A percentile compares a stretch with the other conserved stretches of the same genome.
These are phyloP conservation scores for Onthophagus sagittarius DNA, from an alignment of 2,888 invertebrate species.

Conservation along the genomic window DNA sequence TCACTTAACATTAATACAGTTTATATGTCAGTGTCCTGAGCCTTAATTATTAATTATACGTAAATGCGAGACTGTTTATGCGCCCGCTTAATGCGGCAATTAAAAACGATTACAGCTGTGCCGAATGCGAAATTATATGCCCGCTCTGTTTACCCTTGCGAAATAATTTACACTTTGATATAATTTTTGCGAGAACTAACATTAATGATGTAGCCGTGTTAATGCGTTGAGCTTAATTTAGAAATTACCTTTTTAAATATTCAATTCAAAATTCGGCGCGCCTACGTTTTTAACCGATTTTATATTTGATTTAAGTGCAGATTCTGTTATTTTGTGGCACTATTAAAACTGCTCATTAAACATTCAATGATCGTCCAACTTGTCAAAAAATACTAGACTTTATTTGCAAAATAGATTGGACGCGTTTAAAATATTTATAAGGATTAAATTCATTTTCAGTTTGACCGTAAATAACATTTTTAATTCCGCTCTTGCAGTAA, in stretches of 20 bases:
- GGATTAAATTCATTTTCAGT: background rate
- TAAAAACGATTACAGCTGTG: background rate
- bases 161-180: background rate
- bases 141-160: background rate
- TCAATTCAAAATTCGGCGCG: background rate
- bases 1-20: conserved; percentile 15
- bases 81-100: background rate
- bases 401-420: background rate
- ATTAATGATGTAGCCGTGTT: background rate
- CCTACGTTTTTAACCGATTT: background rate
- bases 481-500: background rate
- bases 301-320: background rate
- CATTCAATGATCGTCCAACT: background rate
- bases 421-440: background rate
- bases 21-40: conserved; percentile 51
- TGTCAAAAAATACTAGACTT: background rate
- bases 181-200: background rate
- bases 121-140: background rate
- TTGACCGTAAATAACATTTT: background rate
- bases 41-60: conserved; percentile 24
- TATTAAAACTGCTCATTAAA: background rate
- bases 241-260: background rate
- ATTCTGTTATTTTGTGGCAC: background rate
- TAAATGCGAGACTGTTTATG: background rate
- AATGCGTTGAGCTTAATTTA: background rate